These are phyloP conservation scores for Pterostichus niger DNA, from an alignment of 2,888 invertebrate species.

Conservation along the genomic window DNA sequence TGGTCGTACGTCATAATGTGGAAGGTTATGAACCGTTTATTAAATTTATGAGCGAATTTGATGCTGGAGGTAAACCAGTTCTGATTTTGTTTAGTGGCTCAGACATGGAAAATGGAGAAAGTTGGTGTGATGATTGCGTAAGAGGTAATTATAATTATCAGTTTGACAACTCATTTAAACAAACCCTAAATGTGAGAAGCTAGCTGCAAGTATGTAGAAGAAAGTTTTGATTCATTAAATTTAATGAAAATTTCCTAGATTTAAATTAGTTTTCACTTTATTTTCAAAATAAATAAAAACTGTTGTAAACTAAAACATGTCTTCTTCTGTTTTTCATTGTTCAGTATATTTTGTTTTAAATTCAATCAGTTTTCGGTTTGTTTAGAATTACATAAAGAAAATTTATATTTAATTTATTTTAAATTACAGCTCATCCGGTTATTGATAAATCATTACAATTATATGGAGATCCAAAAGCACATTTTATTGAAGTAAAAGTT, in stretches of 20 bases:
- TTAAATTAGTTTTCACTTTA: too few species aligned
- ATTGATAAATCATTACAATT: slow-evolving; percentile 84
- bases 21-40: slow-evolving; percentile 83
- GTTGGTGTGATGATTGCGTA: slow-evolving; percentile 95
- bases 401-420: slow-evolving; percentile 49
- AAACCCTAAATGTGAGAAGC: slow-evolving; percentile 69
- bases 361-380: too few species aligned
- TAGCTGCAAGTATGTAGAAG: slow-evolving; percentile 72
- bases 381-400: too few species aligned
- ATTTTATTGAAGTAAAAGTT: slow-evolving; percentile 88
- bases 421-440: slow-evolving; percentile 85
- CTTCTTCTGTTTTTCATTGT: too few species aligned
- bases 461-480: slow-evolving; percentile 80
- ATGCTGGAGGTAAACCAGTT: slow-evolving; percentile 76
- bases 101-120: slow-evolving; percentile 83
- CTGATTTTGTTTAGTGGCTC: slow-evolving; percentile 84
- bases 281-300: too few species aligned
- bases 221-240: slow-evolving; percentile 9
- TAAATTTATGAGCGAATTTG: slow-evolving; percentile 79
- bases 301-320: too few species aligned
- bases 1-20: slow-evolving; percentile 78
- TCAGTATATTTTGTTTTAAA: too few species aligned
- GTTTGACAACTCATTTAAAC: slow-evolving; percentile 30
- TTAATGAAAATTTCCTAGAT: too few species aligned
- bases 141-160: slow-evolving; percentile 80